Percentiles rank a stretch among this genome's conserved stretches.
These are phyloP conservation scores for Mantis religiosa DNA, from an alignment of 2,888 invertebrate genomes.

Conservation along the genomic window DNA sequence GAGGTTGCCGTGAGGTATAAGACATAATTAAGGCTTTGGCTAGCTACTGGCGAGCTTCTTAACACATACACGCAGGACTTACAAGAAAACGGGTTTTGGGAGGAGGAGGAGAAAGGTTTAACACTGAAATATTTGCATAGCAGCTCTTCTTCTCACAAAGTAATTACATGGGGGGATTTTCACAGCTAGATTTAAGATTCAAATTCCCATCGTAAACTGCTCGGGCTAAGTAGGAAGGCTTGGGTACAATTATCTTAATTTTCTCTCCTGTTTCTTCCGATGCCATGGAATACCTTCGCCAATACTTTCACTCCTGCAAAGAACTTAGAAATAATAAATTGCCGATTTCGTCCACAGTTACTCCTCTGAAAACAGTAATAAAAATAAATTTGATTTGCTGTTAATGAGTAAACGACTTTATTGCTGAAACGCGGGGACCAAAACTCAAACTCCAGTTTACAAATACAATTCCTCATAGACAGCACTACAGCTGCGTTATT, in stretches of 20 bases:
- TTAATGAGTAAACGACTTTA: too few species aligned
- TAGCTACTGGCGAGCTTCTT: background rate
- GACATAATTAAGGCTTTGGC: constrained; percentile 10
- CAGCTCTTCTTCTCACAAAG: constrained; percentile 13
- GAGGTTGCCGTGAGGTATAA: background rate
- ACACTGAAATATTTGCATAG: constrained; percentile 11
- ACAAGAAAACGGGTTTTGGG: constrained; percentile 1
- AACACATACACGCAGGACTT: background rate
- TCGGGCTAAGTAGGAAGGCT: background rate
- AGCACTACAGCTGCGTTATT: too few species aligned
- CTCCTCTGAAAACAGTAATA: too few species aligned
- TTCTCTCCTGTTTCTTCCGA: background rate
- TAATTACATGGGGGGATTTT: constrained; percentile 26
- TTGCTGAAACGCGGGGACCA: too few species aligned
- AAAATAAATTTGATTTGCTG: background rate
- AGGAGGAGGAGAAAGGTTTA: background rate
- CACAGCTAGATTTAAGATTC: constrained; percentile 20
- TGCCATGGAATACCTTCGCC: too few species aligned
- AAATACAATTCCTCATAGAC: too few species aligned
- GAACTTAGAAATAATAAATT: background rate
- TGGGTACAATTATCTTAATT: constrained; percentile 19
- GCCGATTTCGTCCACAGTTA: background rate
- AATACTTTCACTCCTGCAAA: background rate
- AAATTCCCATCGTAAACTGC: constrained; percentile 20
- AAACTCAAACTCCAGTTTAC: too few species aligned